A percentile compares a stretch with the other conserved stretches of the same genome.
phyloP scores from a whole-genome alignment of 2,888 invertebrate genomes.

The Salticus scenicus region DNA sequence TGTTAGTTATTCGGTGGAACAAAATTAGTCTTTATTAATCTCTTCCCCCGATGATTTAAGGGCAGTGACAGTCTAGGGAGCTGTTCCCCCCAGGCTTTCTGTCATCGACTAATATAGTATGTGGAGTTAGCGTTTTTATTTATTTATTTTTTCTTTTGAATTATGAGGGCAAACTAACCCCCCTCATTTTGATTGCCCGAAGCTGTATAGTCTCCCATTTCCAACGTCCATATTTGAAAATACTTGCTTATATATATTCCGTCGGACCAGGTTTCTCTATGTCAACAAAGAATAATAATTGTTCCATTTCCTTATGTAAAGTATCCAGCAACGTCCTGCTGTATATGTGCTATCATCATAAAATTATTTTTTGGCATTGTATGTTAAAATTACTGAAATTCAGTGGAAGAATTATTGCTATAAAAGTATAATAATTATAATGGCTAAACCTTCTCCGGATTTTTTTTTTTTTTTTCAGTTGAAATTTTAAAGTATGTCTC shows the following conservation, averaged over 20 bases:
- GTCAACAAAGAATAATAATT: conserved; percentile 23
- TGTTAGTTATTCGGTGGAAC: conserved; percentile 52
- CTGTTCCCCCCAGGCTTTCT: conserved; percentile 19
- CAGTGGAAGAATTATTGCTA: no score
- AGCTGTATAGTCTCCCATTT: not conserved
- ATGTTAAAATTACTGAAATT: no score
- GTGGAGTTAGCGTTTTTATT: conserved; percentile 25
- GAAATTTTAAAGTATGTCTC: no score
- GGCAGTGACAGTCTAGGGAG: conserved; percentile 53
- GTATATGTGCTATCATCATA: no score
- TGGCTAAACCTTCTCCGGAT: no score
- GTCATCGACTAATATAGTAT: conserved; percentile 48
- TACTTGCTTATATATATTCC: not conserved
- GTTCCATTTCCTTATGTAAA: conserved; percentile 12
- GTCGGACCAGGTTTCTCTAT: not conserved
- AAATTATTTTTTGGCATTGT: no score
- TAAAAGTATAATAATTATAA: no score
- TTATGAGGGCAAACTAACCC: not conserved
- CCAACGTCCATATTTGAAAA: conserved; percentile 4
- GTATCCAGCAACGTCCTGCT: not conserved
- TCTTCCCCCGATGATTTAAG: conserved; percentile 21
- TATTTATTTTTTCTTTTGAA: conserved; percentile 7
- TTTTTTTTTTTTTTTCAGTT: no score
- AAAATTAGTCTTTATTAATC: conserved; percentile 66
- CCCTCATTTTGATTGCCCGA: not conserved